phyloP scores from a whole-genome alignment of 1,140 invertebrate species.

The Glossosoma conforme region DNA sequence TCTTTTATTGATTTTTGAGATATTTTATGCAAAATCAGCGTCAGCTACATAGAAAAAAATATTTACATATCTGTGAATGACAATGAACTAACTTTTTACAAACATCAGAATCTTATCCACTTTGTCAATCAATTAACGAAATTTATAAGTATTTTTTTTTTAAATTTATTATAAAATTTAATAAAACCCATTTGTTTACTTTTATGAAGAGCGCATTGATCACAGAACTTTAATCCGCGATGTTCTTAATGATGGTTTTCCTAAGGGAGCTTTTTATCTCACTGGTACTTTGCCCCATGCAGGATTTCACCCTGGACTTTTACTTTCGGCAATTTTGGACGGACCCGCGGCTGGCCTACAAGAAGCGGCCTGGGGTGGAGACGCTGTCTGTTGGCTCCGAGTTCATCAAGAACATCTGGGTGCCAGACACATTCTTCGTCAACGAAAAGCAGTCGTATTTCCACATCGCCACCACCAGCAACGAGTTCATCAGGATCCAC shows the following conservation, averaged over 20 bases:
- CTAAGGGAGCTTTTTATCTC: conserved; percentile 4
- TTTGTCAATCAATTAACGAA: too few species aligned
- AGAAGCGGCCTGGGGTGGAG: conserved; percentile 79
- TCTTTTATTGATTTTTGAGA: too few species aligned
- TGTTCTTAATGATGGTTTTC: background rate
- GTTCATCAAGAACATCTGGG: conserved; percentile 97
- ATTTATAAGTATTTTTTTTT: background rate
- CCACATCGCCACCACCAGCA: conserved; percentile 94
- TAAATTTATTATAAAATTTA: background rate
- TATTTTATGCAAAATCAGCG: too few species aligned
- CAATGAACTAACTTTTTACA: too few species aligned
- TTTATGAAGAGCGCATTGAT: background rate
- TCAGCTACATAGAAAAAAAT: too few species aligned
- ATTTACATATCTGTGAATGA: too few species aligned
- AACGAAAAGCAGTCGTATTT: conserved; percentile 99
- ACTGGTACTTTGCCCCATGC: conserved; percentile 22
- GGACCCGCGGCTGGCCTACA: conserved; percentile 88
- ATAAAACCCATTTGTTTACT: background rate
- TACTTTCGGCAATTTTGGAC: conserved; percentile 99
- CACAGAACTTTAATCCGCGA: background rate
- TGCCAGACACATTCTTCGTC: conserved; percentile 97
- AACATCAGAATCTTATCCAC: too few species aligned
- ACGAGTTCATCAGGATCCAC: conserved; percentile 95
- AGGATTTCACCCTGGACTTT: conserved; percentile 98
- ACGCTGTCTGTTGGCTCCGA: conserved; percentile 87